A percentile compares a stretch with the other conserved stretches of the same genome.
These are phyloP conservation scores for Thymallus thymallus DNA, from an alignment of 2,113 vertebrate genomes.

Conservation along the genomic window DNA sequence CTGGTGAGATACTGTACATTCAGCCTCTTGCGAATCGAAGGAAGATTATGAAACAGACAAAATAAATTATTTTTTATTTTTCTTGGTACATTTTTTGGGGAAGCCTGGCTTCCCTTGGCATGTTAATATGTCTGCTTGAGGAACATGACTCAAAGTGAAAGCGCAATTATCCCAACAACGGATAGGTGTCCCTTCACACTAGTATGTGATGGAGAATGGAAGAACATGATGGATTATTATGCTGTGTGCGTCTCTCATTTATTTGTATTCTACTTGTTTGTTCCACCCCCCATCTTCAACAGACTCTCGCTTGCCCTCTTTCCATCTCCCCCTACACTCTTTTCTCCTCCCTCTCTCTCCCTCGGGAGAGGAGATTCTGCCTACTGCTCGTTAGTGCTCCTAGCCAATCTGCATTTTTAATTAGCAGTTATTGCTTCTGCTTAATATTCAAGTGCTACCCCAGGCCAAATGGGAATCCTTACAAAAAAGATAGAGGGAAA, in stretches of 20 bases:
- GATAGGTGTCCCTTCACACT: constrained; percentile 27
- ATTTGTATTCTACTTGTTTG: constrained; percentile 72
- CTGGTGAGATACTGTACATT: too few relatives aligned
- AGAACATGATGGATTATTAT: constrained; percentile 61
- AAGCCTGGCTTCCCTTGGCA: too few relatives aligned
- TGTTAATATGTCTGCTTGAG: constrained; percentile 3
- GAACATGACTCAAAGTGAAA: constrained; percentile 64
- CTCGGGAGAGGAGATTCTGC: constrained; percentile 76
- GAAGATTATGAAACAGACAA: too few relatives aligned
- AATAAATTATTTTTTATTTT: too few relatives aligned
- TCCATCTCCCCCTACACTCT: constrained; percentile 41
- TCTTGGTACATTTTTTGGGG: too few relatives aligned
- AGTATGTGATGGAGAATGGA: constrained; percentile 21
- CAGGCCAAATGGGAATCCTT: constrained; percentile 81
- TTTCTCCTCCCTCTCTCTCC: constrained; percentile 55
- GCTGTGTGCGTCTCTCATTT: constrained; percentile 55
- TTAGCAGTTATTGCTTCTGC: constrained; percentile 84
- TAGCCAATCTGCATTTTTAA: constrained; percentile 85
- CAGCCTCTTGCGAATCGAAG: too few relatives aligned
- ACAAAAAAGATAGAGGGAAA: constrained; percentile 56
- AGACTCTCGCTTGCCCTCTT: constrained; percentile 63
- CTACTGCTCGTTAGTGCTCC: constrained; percentile 81
- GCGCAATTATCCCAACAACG: constrained; percentile 62
- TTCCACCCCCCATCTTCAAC: constrained; percentile 65
- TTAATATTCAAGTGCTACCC: constrained; percentile 83